A percentile compares a stretch with the other conserved stretches of the same genome.
These are phyloP conservation scores for Callyntrura sp. DNA, from an alignment of 2,888 invertebrate genomes.

Conservation along the genomic window DNA sequence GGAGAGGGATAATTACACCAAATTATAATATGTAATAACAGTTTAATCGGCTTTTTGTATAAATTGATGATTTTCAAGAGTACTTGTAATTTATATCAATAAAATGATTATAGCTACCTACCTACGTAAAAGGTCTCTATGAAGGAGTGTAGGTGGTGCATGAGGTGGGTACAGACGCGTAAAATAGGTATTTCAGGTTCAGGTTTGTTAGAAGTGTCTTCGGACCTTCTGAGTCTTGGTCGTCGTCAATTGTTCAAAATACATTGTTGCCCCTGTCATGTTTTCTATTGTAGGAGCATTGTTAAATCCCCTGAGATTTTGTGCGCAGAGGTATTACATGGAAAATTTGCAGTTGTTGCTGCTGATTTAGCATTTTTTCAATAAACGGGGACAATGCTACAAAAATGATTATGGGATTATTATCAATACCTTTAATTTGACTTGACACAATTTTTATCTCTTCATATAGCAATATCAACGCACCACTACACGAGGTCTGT, in stretches of 20 bases:
- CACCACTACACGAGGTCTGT: too few species aligned
- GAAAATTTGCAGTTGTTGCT: neutral
- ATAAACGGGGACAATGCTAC: slow-evolving; percentile 54
- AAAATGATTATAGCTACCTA: too few species aligned
- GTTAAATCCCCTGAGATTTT: neutral
- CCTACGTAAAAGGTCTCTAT: neutral
- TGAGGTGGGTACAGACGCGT: neutral
- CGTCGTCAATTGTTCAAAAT: neutral
- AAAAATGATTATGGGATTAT: slow-evolving; percentile 64
- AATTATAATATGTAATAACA: slow-evolving; percentile 1
- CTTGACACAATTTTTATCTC: slow-evolving; percentile 75
- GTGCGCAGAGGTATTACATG: neutral
- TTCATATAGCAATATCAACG: neutral
- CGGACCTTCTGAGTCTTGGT: slow-evolving; percentile 8
- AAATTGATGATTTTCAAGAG: neutral
- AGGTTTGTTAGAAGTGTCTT: neutral
- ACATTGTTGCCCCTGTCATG: neutral
- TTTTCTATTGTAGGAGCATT: neutral
- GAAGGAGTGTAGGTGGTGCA: neutral
- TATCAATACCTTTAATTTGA: slow-evolving; percentile 59
- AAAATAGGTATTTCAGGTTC: too few species aligned
- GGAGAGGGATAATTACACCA: neutral
- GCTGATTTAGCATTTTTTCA: slow-evolving; percentile 24
- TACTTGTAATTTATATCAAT: neutral
- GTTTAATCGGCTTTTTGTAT: slow-evolving; percentile 5